Percentiles rank a stretch among this genome's conserved stretches.
These are phyloP conservation scores for Deilephila porcellus DNA, from an alignment of 2,888 invertebrate genomes.

Conservation along the genomic window DNA sequence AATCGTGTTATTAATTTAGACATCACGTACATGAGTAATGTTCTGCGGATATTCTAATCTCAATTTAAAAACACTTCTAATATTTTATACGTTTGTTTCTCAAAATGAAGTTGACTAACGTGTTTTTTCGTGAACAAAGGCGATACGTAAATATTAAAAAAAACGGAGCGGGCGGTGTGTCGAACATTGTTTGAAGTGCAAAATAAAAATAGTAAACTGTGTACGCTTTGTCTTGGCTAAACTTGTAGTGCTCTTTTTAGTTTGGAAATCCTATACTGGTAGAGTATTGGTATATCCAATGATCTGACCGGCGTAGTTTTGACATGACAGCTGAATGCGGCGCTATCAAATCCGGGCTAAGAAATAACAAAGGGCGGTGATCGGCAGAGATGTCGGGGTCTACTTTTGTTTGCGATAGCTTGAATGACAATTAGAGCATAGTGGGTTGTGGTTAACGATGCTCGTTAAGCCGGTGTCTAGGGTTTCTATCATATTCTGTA, in stretches of 20 bases:
- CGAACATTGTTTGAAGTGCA: too few relatives aligned
- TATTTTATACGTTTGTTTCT: conserved; percentile 6
- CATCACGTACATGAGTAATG: conserved; percentile 5
- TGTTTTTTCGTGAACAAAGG: not conserved
- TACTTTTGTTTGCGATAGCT: conserved; percentile 3
- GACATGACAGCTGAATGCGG: conserved; percentile 6
- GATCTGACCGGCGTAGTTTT: not conserved
- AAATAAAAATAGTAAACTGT: too few relatives aligned
- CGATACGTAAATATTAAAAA: not conserved
- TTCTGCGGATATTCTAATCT: not conserved
- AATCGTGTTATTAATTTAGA: not conserved
- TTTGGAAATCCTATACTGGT: not conserved
- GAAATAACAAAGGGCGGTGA: conserved; percentile 18
- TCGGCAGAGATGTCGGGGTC: conserved; percentile 2
- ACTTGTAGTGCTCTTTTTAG: too few relatives aligned
- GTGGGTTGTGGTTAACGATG: not conserved
- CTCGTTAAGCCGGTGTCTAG: too few relatives aligned
- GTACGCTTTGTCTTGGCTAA: too few relatives aligned
- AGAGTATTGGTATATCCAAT: conserved; percentile 1
- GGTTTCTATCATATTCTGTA: too few relatives aligned
- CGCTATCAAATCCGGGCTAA: conserved; percentile 11
- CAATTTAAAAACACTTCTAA: not conserved
- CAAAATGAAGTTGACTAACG: not conserved
- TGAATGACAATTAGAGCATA: conserved; percentile 1
- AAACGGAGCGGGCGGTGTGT: not conserved